Evolutionary conservation across 2,113 vertebrate genomes (phyloP).

Genomic region (Anguilla japonica): DNA sequence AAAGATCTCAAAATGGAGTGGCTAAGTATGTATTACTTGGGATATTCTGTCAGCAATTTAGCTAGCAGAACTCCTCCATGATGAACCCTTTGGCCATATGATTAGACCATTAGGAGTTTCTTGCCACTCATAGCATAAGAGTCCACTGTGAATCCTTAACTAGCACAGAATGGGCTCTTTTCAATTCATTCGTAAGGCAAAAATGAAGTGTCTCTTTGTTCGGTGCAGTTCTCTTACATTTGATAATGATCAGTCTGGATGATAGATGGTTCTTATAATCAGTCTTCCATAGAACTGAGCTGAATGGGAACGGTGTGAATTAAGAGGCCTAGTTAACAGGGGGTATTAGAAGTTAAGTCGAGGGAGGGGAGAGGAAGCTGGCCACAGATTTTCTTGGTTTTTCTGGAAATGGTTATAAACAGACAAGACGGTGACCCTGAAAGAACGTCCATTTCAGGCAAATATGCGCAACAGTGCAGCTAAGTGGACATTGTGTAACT

Average conservation of each 20-base stretch:
- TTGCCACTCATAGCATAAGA: background rate
- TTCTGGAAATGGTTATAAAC: background rate
- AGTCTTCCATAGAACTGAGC: background rate
- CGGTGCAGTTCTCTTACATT: background rate
- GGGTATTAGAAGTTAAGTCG: background rate
- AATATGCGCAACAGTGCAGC: no score
- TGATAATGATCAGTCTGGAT: background rate
- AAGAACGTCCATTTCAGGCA: background rate
- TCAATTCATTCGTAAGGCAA: background rate
- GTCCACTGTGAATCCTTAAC: background rate
- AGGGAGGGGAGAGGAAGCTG: background rate
- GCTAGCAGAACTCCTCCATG: background rate
- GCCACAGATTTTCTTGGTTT: background rate
- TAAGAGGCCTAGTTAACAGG: background rate
- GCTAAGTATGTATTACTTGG: background rate
- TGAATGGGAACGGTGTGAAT: background rate
- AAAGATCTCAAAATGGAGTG: no score
- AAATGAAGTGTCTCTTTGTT: background rate
- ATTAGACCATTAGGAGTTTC: background rate
- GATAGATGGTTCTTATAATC: background rate
- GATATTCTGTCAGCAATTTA: background rate
- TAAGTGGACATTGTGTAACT: no score
- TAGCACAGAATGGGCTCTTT: background rate
- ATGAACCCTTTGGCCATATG: background rate
- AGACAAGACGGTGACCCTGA: background rate